These are phyloP conservation scores for Hippocampus abdominalis DNA, from an alignment of 2,113 vertebrate genomes.

Conservation along the genomic window DNA sequence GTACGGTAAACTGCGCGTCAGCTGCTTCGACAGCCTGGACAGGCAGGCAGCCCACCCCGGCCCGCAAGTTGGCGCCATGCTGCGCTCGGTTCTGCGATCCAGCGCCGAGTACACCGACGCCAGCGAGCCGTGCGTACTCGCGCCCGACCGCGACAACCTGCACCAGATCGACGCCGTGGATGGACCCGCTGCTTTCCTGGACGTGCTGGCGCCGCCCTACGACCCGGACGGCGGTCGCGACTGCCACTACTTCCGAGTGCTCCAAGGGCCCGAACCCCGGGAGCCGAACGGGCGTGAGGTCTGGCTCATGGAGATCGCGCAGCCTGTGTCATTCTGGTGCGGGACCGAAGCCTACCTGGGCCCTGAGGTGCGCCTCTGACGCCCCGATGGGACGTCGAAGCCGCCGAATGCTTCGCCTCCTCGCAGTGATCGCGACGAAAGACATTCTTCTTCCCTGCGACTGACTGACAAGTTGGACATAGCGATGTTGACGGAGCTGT, in stretches of 20 bases:
- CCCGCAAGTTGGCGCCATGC: constrained; percentile 57
- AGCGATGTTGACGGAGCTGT: too few relatives aligned
- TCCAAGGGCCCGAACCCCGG: constrained; percentile 49
- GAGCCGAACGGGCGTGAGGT: constrained; percentile 61
- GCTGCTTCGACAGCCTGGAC: constrained; percentile 82
- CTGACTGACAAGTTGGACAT: too few relatives aligned
- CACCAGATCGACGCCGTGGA: constrained; percentile 91
- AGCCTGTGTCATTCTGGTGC: constrained; percentile 90
- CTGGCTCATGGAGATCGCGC: constrained; percentile 87
- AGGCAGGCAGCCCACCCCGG: constrained; percentile 30
- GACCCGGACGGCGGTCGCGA: constrained; percentile 88
- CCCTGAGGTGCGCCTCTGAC: constrained; percentile 75
- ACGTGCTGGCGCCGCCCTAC: constrained; percentile 93
- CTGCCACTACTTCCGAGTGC: constrained; percentile 88
- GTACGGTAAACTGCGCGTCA: constrained; percentile 86
- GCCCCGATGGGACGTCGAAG: neutral
- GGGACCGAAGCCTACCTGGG: constrained; percentile 89
- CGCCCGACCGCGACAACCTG: constrained; percentile 86
- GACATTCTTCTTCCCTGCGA: too few relatives aligned
- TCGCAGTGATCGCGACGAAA: neutral
- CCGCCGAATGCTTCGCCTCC: neutral
- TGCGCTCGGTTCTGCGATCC: constrained; percentile 75
- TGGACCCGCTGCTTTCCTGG: constrained; percentile 90
- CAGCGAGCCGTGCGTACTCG: constrained; percentile 81
- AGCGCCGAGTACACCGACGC: constrained; percentile 78